These are phyloP conservation scores for Falcunculus frontatus DNA, from an alignment of 2,113 vertebrate species.

Conservation along the genomic window DNA sequence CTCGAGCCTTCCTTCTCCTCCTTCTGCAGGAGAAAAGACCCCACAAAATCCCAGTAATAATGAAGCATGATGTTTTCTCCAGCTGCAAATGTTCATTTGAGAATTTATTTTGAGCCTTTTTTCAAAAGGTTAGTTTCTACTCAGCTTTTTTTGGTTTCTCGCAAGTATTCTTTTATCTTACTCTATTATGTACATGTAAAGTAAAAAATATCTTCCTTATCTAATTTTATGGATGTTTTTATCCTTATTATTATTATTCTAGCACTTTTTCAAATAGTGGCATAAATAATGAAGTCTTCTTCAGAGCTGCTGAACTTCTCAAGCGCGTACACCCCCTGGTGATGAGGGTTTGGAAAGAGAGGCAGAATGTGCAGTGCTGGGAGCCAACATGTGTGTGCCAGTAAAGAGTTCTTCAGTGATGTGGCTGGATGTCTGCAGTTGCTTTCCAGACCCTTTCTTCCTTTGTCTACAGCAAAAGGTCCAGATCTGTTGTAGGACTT, in stretches of 20 bases:
- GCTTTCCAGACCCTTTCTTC: not conserved
- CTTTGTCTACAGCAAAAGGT: not conserved
- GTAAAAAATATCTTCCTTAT: not conserved
- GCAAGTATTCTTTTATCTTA: not conserved
- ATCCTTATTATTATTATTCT: not conserved
- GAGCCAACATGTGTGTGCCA: not conserved
- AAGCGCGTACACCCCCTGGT: accelerated
- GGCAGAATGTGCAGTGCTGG: not conserved
- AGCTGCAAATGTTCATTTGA: not conserved
- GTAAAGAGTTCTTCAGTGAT: not conserved
- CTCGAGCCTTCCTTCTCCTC: not conserved
- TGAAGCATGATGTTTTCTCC: not conserved
- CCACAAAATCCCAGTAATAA: not conserved
- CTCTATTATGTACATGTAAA: not conserved
- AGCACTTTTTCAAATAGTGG: not conserved
- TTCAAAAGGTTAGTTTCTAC: not conserved
- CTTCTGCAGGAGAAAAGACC: not conserved
- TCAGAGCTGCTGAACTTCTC: not conserved
- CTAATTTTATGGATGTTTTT: not conserved
- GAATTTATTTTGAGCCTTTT: not conserved
- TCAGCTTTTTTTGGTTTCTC: not conserved
- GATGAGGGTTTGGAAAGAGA: not conserved
- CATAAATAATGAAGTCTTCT: not conserved
- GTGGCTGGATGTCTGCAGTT: not conserved
- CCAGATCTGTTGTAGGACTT: not conserved